Evolutionary conservation across 2,797 vertebrate genomes (phyloP).

Genomic region (Ispidina lecontei): DNA sequence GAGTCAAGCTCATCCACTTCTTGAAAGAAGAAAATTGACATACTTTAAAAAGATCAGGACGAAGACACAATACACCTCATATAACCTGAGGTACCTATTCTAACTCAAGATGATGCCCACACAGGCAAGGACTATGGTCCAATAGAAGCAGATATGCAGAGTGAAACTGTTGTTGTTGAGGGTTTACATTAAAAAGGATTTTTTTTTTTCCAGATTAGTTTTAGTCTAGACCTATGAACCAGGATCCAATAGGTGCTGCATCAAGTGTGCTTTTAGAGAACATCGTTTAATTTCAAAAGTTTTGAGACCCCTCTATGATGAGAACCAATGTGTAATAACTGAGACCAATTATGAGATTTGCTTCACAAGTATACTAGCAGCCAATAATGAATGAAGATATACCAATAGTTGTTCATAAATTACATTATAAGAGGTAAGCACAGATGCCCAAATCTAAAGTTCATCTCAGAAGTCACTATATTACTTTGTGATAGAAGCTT

Average conservation of each 20-base stretch:
- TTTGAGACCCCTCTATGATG: accelerated
- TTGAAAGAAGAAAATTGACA: neutral
- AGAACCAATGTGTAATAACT: neutral
- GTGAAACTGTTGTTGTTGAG: neutral
- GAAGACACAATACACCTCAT: neutral
- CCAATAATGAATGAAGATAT: neutral
- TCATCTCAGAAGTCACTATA: neutral
- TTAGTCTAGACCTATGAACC: neutral
- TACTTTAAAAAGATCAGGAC: neutral
- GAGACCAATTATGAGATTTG: neutral
- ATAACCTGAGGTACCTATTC: neutral
- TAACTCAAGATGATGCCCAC: neutral
- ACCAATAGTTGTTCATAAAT: neutral
- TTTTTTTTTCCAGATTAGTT: neutral
- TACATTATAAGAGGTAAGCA: neutral
- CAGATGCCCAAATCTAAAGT: neutral
- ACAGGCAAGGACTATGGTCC: accelerated
- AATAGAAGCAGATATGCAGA: neutral
- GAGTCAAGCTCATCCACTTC: neutral
- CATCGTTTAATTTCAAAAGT: neutral
- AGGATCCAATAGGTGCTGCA: neutral
- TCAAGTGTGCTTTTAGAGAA: neutral
- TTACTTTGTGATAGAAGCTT: neutral
- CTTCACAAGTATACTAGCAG: neutral
- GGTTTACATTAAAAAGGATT: neutral